Percentiles rank a stretch among this genome's conserved stretches.
Conservation (phyloP, 2,888 invertebrate genomes). For the Nomada ferruginata region DNA sequence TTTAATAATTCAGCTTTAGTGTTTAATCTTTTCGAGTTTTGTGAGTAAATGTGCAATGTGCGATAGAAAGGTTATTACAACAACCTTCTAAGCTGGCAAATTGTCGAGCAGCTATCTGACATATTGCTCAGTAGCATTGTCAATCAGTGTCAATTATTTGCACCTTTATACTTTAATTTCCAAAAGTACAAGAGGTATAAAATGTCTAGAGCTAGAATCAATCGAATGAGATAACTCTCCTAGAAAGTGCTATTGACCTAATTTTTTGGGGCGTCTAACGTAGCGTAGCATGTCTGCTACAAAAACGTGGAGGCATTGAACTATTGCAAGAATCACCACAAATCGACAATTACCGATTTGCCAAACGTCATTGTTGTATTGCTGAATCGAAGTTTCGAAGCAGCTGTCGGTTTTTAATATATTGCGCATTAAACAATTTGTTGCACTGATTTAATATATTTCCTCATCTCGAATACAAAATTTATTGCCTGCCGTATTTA, state of each 20-base stretch:
- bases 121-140: too few relatives aligned
- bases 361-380: conserved; percentile 1
- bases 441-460: not conserved
- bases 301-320: conserved; percentile 57
- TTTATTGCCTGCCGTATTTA: too few relatives aligned
- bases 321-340: conserved; percentile 35
- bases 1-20: too few relatives aligned
- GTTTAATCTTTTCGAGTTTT: too few relatives aligned
- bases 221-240: conserved; percentile 46
- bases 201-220: conserved; percentile 6
- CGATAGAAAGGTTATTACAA: too few relatives aligned
- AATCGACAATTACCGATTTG: conserved; percentile 1
- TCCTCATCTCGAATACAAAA: too few relatives aligned
- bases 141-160: too few relatives aligned
- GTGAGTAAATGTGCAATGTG: too few relatives aligned
- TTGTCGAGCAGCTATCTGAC: too few relatives aligned
- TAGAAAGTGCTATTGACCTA: conserved; percentile 61
- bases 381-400: conserved; percentile 24
- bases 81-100: too few relatives aligned
- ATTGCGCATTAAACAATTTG: not conserved
- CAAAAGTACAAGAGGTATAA: too few relatives aligned
- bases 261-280: conserved; percentile 52
- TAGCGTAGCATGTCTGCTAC: conserved; percentile 30
- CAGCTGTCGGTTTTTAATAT: not conserved
- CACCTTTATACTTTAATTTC: too few relatives aligned